Percentiles rank a stretch among this genome's conserved stretches.
These are phyloP conservation scores for Amniataba percoides DNA, from an alignment of 2,797 vertebrate species.

Conservation along the genomic window DNA sequence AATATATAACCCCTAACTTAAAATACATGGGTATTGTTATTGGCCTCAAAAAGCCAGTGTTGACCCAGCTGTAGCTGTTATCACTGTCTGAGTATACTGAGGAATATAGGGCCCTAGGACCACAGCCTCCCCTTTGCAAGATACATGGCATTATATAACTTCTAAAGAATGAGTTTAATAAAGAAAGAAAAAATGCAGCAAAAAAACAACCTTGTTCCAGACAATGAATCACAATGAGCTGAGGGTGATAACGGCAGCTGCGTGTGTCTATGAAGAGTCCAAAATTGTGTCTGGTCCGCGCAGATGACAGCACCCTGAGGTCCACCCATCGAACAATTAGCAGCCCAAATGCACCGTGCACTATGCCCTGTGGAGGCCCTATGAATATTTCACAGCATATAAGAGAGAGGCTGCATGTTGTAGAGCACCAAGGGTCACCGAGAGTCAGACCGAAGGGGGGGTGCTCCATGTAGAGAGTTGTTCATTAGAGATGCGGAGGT, in stretches of 20 bases:
- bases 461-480: slow-evolving; percentile 23
- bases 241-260: slow-evolving; percentile 7
- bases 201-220: slow-evolving; percentile 3
- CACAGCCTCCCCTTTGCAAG: neutral
- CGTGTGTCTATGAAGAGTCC: neutral
- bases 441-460: slow-evolving; percentile 37
- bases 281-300: slow-evolving; percentile 6
- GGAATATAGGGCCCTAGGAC: neutral
- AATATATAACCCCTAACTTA: neutral
- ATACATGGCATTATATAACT: no score
- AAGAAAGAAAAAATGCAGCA: neutral
- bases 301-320: slow-evolving; percentile 36
- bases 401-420: slow-evolving; percentile 38
- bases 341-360: slow-evolving; percentile 31
- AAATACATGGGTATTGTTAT: neutral
- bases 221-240: neutral
- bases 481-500: slow-evolving; percentile 31
- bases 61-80: neutral
- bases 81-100: neutral
- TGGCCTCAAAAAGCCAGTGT: neutral
- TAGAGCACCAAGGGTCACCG: slow-evolving; percentile 41
- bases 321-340: slow-evolving; percentile 58
- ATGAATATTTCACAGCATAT: slow-evolving; percentile 67
- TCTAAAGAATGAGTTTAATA: neutral
- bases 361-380: slow-evolving; percentile 17